Evolutionary conservation across 2,888 invertebrate species (phyloP).

Genomic region (Drosophila neonasuta): DNA sequence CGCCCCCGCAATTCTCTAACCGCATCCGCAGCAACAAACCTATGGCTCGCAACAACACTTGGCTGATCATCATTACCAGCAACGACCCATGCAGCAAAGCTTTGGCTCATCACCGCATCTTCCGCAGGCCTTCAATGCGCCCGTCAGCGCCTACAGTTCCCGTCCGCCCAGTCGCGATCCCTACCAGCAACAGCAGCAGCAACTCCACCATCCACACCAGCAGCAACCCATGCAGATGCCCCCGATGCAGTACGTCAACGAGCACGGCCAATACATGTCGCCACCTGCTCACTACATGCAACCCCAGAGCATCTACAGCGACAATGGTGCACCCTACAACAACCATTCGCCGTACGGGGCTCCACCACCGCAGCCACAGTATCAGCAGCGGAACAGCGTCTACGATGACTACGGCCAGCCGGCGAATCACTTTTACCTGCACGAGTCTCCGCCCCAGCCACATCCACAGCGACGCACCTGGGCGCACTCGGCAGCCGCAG

Average conservation of each 20-base stretch:
- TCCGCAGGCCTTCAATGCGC: slow-evolving; percentile 79
- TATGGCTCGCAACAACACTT: slow-evolving; percentile 84
- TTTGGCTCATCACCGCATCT: slow-evolving; percentile 82
- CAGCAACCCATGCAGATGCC: slow-evolving; percentile 55
- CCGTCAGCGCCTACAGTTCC: slow-evolving; percentile 78
- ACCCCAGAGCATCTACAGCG: slow-evolving; percentile 80
- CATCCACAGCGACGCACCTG: slow-evolving; percentile 85
- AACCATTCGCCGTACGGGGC: slow-evolving; percentile 74
- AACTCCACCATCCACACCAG: slow-evolving; percentile 69
- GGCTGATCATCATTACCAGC: slow-evolving; percentile 82
- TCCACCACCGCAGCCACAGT: slow-evolving; percentile 81
- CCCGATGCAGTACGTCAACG: slow-evolving; percentile 82
- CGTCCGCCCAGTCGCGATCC: slow-evolving; percentile 82
- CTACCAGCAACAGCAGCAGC: slow-evolving; percentile 76
- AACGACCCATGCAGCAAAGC: slow-evolving; percentile 78
- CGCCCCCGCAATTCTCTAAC: slow-evolving; percentile 36
- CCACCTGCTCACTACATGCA: slow-evolving; percentile 76
- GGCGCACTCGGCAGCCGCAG: slow-evolving; percentile 84
- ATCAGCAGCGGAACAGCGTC: slow-evolving; percentile 83
- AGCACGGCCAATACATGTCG: slow-evolving; percentile 81
- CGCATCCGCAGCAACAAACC: slow-evolving; percentile 81
- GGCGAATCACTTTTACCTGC: slow-evolving; percentile 88
- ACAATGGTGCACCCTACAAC: slow-evolving; percentile 81
- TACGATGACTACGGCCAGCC: slow-evolving; percentile 84
- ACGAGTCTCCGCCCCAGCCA: slow-evolving; percentile 84